Conservation (phyloP, 2,888 invertebrate species). For the Mesorhabditis spiculigera region DNA sequence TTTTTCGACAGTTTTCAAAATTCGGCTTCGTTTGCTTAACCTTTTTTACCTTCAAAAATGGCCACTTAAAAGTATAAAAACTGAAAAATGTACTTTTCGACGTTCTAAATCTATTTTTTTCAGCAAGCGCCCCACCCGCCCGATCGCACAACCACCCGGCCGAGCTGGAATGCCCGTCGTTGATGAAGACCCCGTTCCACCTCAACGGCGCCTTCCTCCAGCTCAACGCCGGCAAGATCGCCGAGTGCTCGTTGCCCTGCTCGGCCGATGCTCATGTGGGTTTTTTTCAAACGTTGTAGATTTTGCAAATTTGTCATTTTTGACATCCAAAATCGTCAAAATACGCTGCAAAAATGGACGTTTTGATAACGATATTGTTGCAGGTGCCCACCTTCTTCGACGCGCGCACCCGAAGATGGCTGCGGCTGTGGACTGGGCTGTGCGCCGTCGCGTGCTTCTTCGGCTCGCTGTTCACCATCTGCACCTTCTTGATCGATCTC, state of each 20-base stretch:
- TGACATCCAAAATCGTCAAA: neutral
- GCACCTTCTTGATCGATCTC: slow-evolving; percentile 93
- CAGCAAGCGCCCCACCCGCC: too few relatives aligned
- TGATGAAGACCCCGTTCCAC: slow-evolving; percentile 26
- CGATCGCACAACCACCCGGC: too few relatives aligned
- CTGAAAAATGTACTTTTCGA: too few relatives aligned
- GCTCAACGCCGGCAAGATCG: slow-evolving; percentile 37
- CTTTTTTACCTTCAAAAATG: neutral
- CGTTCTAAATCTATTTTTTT: too few relatives aligned
- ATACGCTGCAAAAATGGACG: neutral
- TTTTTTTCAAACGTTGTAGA: slow-evolving; percentile 5
- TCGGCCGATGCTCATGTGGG: slow-evolving; percentile 37
- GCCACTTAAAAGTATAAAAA: neutral
- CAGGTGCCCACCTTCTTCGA: slow-evolving; percentile 50
- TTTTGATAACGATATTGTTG: too few relatives aligned
- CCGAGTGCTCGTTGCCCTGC: slow-evolving; percentile 53
- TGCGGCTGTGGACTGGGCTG: slow-evolving; percentile 77
- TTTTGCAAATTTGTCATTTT: slow-evolving; percentile 9
- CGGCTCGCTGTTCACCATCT: slow-evolving; percentile 90
- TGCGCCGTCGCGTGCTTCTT: slow-evolving; percentile 94
- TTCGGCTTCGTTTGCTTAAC: slow-evolving; percentile 9
- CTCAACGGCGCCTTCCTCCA: slow-evolving; percentile 20
- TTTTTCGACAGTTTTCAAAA: neutral
- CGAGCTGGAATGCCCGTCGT: slow-evolving; percentile 43
- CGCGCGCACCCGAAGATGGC: slow-evolving; percentile 34